Conservation (phyloP, 2,797 vertebrate species). For the Crenichthys baileyi region DNA sequence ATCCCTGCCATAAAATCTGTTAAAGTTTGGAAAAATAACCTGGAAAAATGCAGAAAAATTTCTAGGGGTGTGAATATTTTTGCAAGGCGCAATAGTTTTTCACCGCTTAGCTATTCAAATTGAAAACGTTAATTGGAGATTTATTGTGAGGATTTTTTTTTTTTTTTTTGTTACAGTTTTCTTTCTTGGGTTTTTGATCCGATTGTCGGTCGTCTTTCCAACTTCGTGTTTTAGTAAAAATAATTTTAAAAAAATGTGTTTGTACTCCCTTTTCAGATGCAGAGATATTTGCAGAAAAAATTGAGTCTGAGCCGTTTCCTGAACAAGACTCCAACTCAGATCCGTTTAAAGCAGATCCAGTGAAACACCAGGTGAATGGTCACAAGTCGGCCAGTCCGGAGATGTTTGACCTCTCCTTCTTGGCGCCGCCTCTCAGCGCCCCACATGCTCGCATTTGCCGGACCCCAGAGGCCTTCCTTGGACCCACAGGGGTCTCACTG, state of each 20-base stretch:
- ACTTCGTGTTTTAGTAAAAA: not conserved
- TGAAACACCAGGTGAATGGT: conserved; percentile 82
- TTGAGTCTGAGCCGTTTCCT: conserved; percentile 55
- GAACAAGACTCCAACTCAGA: conserved; percentile 73
- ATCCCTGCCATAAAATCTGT: too few relatives aligned
- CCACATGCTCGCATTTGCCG: conserved; percentile 77
- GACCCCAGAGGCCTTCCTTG: conserved; percentile 92
- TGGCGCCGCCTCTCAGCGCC: conserved; percentile 81
- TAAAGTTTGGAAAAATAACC: too few relatives aligned
- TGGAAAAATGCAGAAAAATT: too few relatives aligned
- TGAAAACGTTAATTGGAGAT: not conserved
- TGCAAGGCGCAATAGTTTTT: too few relatives aligned
- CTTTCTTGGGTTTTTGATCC: not conserved
- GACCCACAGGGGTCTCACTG: conserved; percentile 89
- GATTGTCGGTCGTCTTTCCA: not conserved
- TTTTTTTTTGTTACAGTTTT: not conserved
- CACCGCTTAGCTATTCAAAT: not conserved
- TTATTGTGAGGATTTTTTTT: not conserved
- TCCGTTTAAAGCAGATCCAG: conserved; percentile 76
- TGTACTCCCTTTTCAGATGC: conserved; percentile 42
- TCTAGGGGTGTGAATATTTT: too few relatives aligned
- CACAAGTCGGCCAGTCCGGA: conserved; percentile 80
- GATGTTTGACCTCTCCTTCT: conserved; percentile 80
- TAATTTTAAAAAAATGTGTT: not conserved
- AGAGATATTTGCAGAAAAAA: conserved; percentile 56